Percentiles rank a stretch among this genome's conserved stretches.
Evolutionary conservation across 2,888 invertebrate genomes (phyloP).

Genomic region (Teinopalpus imperialis): DNA sequence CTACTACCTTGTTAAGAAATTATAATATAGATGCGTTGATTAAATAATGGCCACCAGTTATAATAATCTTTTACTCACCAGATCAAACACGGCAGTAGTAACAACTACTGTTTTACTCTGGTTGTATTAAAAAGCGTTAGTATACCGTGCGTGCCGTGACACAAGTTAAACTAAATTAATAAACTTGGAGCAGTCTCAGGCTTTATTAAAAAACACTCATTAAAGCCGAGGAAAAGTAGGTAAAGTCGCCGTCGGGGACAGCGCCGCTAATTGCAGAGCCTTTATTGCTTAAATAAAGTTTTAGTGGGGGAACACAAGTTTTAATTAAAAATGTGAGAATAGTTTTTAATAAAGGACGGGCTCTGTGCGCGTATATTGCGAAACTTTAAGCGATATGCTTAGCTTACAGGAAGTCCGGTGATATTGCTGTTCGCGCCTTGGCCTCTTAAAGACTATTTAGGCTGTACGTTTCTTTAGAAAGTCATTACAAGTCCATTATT

Average conservation of each 20-base stretch:
- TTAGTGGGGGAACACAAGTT: constrained; percentile 81
- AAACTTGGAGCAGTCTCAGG: constrained; percentile 76
- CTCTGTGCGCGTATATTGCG: constrained; percentile 78
- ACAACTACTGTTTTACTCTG: too few species aligned
- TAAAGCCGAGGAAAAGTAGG: constrained; percentile 80
- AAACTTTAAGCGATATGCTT: constrained; percentile 80
- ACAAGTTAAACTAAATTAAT: constrained; percentile 80
- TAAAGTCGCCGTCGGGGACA: constrained; percentile 79
- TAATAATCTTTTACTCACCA: too few species aligned
- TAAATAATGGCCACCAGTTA: too few species aligned
- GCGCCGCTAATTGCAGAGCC: constrained; percentile 80
- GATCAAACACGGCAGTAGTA: too few species aligned
- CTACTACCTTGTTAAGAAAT: too few species aligned
- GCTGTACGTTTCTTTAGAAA: too few species aligned
- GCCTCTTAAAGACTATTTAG: constrained; percentile 30
- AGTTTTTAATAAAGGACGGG: constrained; percentile 81
- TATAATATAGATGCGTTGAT: too few species aligned
- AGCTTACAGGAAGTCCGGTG: constrained; percentile 75
- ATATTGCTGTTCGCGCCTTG: constrained; percentile 54
- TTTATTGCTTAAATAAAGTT: constrained; percentile 83
- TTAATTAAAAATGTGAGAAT: constrained; percentile 83
- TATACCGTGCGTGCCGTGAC: constrained; percentile 62
- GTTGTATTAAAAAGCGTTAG: constrained; percentile 60
- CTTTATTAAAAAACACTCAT: constrained; percentile 82
- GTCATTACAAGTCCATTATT: too few species aligned